Percentiles rank a stretch among this genome's conserved stretches.
phyloP scores from a whole-genome alignment of 92 coral and sea anemone species.

The Bergia puertoricense region DNA sequence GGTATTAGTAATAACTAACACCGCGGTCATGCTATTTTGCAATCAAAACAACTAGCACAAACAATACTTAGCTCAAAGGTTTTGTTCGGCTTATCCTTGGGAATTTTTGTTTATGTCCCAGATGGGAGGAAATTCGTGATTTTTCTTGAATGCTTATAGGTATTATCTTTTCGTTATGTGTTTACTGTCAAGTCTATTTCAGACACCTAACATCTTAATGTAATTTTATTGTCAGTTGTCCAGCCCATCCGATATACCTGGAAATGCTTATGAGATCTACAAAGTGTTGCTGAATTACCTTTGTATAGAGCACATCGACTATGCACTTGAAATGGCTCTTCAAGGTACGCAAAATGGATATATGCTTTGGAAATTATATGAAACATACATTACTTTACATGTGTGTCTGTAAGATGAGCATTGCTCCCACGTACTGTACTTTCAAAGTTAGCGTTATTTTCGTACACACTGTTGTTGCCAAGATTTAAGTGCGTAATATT shows the following conservation, averaged over 20 bases:
- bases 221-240: slow-evolving; percentile 62
- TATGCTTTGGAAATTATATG: neutral
- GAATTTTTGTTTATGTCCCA: no score
- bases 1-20: no score
- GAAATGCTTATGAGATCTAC: slow-evolving; percentile 84
- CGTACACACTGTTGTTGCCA: neutral
- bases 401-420: neutral
- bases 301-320: slow-evolving; percentile 93
- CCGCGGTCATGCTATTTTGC: no score
- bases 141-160: neutral
- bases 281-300: slow-evolving; percentile 78
- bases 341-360: slow-evolving; percentile 64
- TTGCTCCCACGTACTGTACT: neutral
- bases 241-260: slow-evolving; percentile 86
- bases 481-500: neutral
- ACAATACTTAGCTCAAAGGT: no score
- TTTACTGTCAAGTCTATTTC: neutral
- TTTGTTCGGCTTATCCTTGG: no score
- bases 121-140: no score
- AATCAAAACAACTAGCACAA: no score
- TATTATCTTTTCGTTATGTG: neutral
- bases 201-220: neutral
- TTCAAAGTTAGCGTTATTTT: no score
- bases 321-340: slow-evolving; percentile 88
- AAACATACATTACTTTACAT: neutral